Base-by-base conservation (phyloP, 2,888 invertebrate genomes). In the Anoplius nigerrimus region DNA sequence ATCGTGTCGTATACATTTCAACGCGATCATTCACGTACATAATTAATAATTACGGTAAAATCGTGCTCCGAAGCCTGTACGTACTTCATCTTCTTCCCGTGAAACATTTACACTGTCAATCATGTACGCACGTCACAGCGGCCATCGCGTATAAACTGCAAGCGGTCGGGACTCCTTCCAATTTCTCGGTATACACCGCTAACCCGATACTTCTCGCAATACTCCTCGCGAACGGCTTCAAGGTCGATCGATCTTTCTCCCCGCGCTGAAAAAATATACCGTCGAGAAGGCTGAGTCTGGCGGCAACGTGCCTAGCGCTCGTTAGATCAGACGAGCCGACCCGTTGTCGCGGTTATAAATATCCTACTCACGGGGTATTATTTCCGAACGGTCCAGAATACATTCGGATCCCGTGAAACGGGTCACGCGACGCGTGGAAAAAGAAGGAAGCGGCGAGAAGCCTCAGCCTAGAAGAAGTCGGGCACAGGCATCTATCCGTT, bases 291-390 rank as follows among this genome's bases (percentile, higher is more conserved):
- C 54, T 21, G 20, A 60, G 69, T 67, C 55, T 67, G 71, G 75
- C 73, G 34, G 76, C 66, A 71, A 69, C 64, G 57, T 52, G 67
- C 52, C 64, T 75, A 79, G 76, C 55, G 22, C 52, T 22, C 52
- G 74, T 74, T 77, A 74, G 79, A 79, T 79, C 79, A 77, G 73
- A 77, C 76, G 67, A 66, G 45, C 69, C 77, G 74, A 65, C 67
- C 64, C 69, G 75, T 76, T 77, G 79, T 77, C 79, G 78, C 70
- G 62, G 74, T 71, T 79, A 79, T 80, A 79, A 79, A 79, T 79
- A 79, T 61, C 76, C 69, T 59, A 76, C 80, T 78, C 74, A 74
- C 72, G 55, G 69, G 22, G 71, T 79, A 79, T 79, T 79, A 79
- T 79, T 79, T 79, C 74, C 80, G 79, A 80, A 74, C 76, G 66